Conservation (phyloP, 2,113 vertebrate genomes). For the Myrmecophaga tridactyla region DNA sequence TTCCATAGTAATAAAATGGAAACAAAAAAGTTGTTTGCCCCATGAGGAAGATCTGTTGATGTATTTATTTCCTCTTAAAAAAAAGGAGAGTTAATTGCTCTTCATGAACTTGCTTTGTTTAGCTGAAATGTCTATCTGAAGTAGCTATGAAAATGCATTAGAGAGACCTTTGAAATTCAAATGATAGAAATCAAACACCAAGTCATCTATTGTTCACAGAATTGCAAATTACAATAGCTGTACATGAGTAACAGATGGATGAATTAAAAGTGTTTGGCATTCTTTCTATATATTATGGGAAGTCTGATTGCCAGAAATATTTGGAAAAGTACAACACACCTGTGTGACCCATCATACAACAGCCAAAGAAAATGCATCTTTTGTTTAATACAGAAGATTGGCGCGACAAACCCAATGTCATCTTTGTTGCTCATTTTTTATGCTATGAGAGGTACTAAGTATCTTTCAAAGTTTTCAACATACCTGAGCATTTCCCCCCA, state of each 20-base stretch:
- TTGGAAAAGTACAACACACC: not conserved
- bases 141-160: constrained; percentile 46
- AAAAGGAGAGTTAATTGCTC: not conserved
- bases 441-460: not conserved
- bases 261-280: not conserved
- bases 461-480: not conserved
- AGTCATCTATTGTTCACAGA: constrained; percentile 40
- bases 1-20: not conserved
- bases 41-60: not conserved
- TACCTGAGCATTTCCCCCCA: not conserved
- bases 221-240: constrained; percentile 25
- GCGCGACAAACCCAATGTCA: not conserved
- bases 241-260: constrained; percentile 30
- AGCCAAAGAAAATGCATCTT: not conserved
- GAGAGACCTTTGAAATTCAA: constrained; percentile 51
- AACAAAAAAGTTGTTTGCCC: not conserved
- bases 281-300: not conserved
- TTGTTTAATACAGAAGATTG: not conserved
- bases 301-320: constrained; percentile 2
- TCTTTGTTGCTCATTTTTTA: not conserved
- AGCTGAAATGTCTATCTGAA: constrained; percentile 1
- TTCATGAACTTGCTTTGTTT: not conserved
- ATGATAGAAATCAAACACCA: constrained; percentile 44
- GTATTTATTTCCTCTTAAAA: constrained; percentile 31
- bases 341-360: not conserved